Percentiles rank a stretch among this genome's conserved stretches.
phyloP scores from a whole-genome alignment of 2,888 invertebrate genomes.

The Trisateles emortualis region DNA sequence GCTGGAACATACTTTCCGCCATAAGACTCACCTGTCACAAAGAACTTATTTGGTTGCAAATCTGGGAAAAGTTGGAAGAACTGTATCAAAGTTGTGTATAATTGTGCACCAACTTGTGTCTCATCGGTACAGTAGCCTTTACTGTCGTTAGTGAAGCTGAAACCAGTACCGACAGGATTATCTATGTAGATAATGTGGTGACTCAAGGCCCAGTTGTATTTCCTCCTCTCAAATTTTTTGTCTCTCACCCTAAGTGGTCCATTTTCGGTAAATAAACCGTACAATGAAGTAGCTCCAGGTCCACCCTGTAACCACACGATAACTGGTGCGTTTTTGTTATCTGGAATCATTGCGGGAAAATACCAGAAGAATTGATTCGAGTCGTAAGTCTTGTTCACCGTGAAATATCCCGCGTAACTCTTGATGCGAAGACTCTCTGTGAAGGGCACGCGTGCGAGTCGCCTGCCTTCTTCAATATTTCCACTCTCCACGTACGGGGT shows the following conservation, averaged over 20 bases:
- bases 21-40: slow-evolving; percentile 96
- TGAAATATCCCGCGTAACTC: slow-evolving; percentile 94
- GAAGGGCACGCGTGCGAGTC: slow-evolving; percentile 85
- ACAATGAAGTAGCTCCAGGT: slow-evolving; percentile 93
- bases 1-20: slow-evolving; percentile 94
- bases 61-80: slow-evolving; percentile 95
- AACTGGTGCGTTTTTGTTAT: slow-evolving; percentile 88
- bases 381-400: slow-evolving; percentile 91
- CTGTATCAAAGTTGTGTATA: slow-evolving; percentile 92
- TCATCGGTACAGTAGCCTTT: slow-evolving; percentile 93
- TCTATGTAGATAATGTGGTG: slow-evolving; percentile 96
- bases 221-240: slow-evolving; percentile 84
- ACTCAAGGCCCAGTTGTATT: slow-evolving; percentile 92
- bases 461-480: slow-evolving; percentile 89
- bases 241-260: slow-evolving; percentile 88
- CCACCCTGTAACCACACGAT: slow-evolving; percentile 95
- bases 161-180: slow-evolving; percentile 97
- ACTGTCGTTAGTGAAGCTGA: slow-evolving; percentile 93
- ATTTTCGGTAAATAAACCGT: slow-evolving; percentile 94
- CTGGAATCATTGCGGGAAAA: slow-evolving; percentile 90
- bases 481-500: slow-evolving; percentile 91
- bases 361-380: slow-evolving; percentile 98
- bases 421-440: slow-evolving; percentile 87
- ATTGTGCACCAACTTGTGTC: slow-evolving; percentile 92
- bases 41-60: slow-evolving; percentile 91